A percentile compares a stretch with the other conserved stretches of the same genome.
Evolutionary conservation across 2,888 invertebrate genomes (phyloP).

Genomic region (Lacanobia oleracea): DNA sequence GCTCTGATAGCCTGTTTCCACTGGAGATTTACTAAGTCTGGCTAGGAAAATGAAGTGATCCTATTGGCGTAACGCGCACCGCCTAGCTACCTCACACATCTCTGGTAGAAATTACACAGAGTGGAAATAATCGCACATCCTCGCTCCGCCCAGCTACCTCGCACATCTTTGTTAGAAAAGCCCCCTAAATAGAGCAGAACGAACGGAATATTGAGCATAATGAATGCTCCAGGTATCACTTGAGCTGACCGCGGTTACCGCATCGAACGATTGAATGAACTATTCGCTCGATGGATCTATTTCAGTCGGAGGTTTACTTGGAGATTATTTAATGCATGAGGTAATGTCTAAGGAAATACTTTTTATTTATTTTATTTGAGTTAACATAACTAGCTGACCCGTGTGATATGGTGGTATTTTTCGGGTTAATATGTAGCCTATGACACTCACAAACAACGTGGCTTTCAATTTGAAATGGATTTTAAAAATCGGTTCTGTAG

Average conservation of each 20-base stretch:
- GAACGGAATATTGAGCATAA: constrained; percentile 46
- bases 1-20: too few species aligned
- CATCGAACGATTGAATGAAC: constrained; percentile 49
- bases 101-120: too few species aligned
- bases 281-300: constrained; percentile 25
- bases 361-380: neutral
- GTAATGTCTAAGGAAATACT: neutral
- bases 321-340: constrained; percentile 37
- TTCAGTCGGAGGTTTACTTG: constrained; percentile 30
- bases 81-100: too few species aligned
- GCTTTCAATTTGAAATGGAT: too few species aligned
- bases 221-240: constrained; percentile 55
- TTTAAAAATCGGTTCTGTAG: too few species aligned
- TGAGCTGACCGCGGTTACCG: constrained; percentile 40
- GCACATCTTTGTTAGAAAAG: neutral
- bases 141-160: neutral
- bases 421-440: too few species aligned
- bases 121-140: neutral
- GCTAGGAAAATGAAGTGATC: too few species aligned
- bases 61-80: too few species aligned
- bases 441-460: too few species aligned
- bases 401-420: too few species aligned
- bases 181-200: constrained; percentile 19
- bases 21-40: too few species aligned
- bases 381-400: too few species aligned